These are phyloP conservation scores for Vultur gryphus DNA, from an alignment of 2,797 vertebrate genomes.

Conservation along the genomic window DNA sequence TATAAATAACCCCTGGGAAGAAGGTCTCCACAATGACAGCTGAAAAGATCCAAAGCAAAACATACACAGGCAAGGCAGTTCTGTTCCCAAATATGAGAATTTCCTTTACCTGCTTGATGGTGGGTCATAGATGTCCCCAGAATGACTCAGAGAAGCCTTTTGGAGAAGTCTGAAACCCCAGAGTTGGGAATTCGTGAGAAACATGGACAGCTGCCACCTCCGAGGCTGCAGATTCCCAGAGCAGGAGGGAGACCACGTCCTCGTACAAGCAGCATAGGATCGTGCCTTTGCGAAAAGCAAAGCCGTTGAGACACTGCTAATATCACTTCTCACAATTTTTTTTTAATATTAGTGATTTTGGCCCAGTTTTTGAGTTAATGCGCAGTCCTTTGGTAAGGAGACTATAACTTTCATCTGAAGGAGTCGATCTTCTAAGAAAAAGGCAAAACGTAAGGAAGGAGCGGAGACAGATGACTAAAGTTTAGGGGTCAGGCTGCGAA, in stretches of 20 bases:
- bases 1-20: conserved; percentile 29
- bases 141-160: not conserved
- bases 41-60: not conserved
- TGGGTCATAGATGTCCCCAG: not conserved
- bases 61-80: not conserved
- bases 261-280: rapidly evolving
- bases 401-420: not conserved
- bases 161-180: not conserved
- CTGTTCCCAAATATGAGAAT: not conserved
- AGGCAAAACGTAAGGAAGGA: not conserved
- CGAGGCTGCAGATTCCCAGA: not conserved
- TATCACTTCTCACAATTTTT: not conserved
- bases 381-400: not conserved
- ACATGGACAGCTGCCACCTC: not conserved
- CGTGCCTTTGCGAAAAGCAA: not conserved
- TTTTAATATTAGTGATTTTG: not conserved
- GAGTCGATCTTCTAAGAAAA: not conserved
- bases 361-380: not conserved
- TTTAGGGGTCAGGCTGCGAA: not conserved
- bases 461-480: not conserved
- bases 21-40: not conserved
- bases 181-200: not conserved
- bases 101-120: not conserved
- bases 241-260: not conserved
- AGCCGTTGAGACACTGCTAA: not conserved